Evolutionary conservation across 2,113 vertebrate species (phyloP), one percentile per base, ranked within the genome.

Genomic region (Anoura caudifer): DNA sequence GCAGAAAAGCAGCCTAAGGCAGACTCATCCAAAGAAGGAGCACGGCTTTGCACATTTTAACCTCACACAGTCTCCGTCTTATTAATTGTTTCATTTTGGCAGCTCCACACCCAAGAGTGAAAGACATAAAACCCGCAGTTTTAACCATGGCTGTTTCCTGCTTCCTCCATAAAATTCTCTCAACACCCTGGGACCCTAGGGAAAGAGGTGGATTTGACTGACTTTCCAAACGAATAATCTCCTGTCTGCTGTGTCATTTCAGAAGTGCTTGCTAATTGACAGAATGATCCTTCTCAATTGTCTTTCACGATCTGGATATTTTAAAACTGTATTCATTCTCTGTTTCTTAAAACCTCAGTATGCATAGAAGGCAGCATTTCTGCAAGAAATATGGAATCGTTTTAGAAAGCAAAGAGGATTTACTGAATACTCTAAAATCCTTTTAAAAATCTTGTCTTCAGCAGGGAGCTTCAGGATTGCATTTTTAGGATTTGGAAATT

Each of bases 131-230:
- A 92, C 33, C 65, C 5, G 8, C 28, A 5, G 1, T 86, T 87
- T 93, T 93, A 41, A 45, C 33, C 43, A 16, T 67, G 88, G 81
- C 88, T 95, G 72, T 94, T 95, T 97, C 85, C 95, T 94, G 36
- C 94, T 80, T 96, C 47, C 89, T 92, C 83, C 77, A 73, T 59
- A 56, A 76, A 95, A 43, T 75, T 72, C 90, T 69, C 94, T 96
- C 73, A 82, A 86, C 47, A 85, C 67, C 36, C 82, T 47, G 45
- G 83, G 72, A 90, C 41, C 43, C 28, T 1, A 63, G 36, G 33
- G 73, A 14, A 81, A 31, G 14, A 47, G 59, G 10, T 8, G 20
- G 50, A 59, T n/a, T n/a, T n/a, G 11, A 43, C 26, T 61, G 73
- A 52, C n/a, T 69, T 94, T 92, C n/a, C 77, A 87, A 63, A 43